phyloP scores from a whole-genome alignment of 2,113 vertebrate species.

The Lepisosteus oculatus region DNA sequence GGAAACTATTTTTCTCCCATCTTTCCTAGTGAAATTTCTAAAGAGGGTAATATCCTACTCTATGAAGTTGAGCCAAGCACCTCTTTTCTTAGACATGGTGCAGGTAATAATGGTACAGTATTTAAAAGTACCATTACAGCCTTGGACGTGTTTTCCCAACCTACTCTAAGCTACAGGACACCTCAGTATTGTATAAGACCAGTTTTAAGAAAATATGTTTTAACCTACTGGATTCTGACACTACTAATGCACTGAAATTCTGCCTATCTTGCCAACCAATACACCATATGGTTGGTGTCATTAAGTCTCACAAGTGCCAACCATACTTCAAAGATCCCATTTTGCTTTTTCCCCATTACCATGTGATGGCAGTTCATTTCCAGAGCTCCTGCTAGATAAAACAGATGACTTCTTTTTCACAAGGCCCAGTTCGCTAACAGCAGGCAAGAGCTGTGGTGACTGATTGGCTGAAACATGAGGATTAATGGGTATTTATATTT shows the following conservation, averaged over 20 bases:
- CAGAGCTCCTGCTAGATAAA: slow-evolving; percentile 82
- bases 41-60: no score
- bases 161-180: no score
- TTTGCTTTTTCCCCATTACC: slow-evolving; percentile 53
- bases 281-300: slow-evolving; percentile 58
- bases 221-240: slow-evolving; percentile 21
- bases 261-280: slow-evolving; percentile 49
- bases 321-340: slow-evolving; percentile 42
- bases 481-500: slow-evolving; percentile 99
- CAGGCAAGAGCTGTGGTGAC: slow-evolving; percentile 76
- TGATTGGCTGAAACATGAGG: slow-evolving; percentile 88
- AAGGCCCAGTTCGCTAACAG: slow-evolving; percentile 75
- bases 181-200: no score
- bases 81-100: no score
- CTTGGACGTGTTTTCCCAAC: no score
- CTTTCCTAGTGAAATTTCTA: no score
- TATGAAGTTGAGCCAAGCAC: no score
- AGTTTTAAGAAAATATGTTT: slow-evolving; percentile 17
- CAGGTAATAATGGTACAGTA: no score
- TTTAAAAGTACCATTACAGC: no score
- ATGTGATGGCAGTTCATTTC: slow-evolving; percentile 77
- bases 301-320: slow-evolving; percentile 54
- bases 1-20: no score
- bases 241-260: slow-evolving; percentile 18
- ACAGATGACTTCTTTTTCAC: slow-evolving; percentile 80